These are phyloP conservation scores for Osmoderma eremita DNA, from an alignment of 2,888 invertebrate genomes.

Conservation along the genomic window DNA sequence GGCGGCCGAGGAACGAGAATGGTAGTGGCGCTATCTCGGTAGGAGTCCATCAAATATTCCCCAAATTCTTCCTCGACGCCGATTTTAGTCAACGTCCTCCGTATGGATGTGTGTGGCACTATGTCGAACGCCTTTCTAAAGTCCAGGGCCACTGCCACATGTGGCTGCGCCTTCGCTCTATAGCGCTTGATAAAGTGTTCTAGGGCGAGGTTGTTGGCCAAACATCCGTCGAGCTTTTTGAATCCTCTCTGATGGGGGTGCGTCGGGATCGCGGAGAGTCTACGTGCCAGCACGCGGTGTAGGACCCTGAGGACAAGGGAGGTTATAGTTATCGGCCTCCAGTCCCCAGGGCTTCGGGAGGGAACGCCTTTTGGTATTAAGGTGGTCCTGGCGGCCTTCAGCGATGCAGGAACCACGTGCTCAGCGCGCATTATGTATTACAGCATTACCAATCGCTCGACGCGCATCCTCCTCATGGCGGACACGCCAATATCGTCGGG, in stretches of 20 bases:
- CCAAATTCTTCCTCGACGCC: not conserved
- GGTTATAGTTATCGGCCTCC: conserved; percentile 46
- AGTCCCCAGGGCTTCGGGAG: conserved; percentile 25
- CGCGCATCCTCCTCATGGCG: not conserved
- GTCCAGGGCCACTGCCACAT: conserved; percentile 56
- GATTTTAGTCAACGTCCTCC: not conserved
- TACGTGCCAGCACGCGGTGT: conserved; percentile 35
- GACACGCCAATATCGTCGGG: conserved; percentile 29
- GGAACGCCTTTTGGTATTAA: conserved; percentile 41
- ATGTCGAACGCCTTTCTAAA: not conserved
- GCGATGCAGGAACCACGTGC: conserved; percentile 15
- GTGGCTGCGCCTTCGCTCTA: conserved; percentile 44
- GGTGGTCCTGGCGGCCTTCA: conserved; percentile 23
- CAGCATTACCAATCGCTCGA: conserved; percentile 19
- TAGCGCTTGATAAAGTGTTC: conserved; percentile 53
- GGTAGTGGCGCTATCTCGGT: not conserved
- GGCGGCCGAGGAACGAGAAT: conserved; percentile 53
- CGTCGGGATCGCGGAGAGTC: conserved; percentile 29
- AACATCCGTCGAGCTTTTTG: conserved; percentile 46
- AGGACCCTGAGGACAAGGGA: conserved; percentile 39
- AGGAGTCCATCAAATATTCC: not conserved
- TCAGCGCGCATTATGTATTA: conserved; percentile 38
- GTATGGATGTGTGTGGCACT: not conserved
- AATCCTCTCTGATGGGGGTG: conserved; percentile 44
- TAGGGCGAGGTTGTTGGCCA: conserved; percentile 55